These are phyloP conservation scores for Porites divaricata DNA, from an alignment of 92 coral and sea anemone species.

Conservation along the genomic window DNA sequence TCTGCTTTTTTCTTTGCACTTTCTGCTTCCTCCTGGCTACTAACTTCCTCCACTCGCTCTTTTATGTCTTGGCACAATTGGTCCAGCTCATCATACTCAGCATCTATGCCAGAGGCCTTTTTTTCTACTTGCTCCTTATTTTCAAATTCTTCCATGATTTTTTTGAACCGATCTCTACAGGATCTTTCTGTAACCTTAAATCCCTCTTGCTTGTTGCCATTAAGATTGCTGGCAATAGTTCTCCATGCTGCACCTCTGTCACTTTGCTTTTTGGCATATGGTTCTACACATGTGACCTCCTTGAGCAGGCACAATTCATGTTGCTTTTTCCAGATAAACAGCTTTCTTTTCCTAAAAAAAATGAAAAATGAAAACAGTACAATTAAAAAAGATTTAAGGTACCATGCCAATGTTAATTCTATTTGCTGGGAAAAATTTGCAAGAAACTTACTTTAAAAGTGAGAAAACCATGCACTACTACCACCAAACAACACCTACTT, in stretches of 20 bases:
- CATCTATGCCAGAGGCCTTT: constrained; percentile 44
- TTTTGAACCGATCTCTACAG: constrained; percentile 18
- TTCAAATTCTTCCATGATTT: constrained; percentile 39
- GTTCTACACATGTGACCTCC: constrained; percentile 40
- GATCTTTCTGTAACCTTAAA: constrained; percentile 43
- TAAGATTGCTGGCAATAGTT: constrained; percentile 32
- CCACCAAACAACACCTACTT: constrained; percentile 23
- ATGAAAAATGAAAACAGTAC: constrained; percentile 30
- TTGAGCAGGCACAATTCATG: constrained; percentile 53
- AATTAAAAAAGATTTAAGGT: constrained; percentile 25
- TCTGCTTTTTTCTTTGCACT: too few relatives aligned
- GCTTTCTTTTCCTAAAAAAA: constrained; percentile 54
- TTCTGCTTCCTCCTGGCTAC: too few relatives aligned
- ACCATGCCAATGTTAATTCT: constrained; percentile 26
- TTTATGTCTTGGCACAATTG: constrained; percentile 32
- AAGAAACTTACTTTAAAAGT: constrained; percentile 26
- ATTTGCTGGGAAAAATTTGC: constrained; percentile 21
- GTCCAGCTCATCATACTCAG: constrained; percentile 40
- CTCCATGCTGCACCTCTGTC: constrained; percentile 49
- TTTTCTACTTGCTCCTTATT: constrained; percentile 42
- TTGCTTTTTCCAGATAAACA: constrained; percentile 48
- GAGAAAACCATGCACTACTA: constrained; percentile 26
- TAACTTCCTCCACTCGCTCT: too few relatives aligned
- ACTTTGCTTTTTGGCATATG: constrained; percentile 37
- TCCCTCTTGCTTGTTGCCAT: constrained; percentile 30